phyloP scores from a whole-genome alignment of 2,113 vertebrate genomes.

The Mobula birostris region DNA sequence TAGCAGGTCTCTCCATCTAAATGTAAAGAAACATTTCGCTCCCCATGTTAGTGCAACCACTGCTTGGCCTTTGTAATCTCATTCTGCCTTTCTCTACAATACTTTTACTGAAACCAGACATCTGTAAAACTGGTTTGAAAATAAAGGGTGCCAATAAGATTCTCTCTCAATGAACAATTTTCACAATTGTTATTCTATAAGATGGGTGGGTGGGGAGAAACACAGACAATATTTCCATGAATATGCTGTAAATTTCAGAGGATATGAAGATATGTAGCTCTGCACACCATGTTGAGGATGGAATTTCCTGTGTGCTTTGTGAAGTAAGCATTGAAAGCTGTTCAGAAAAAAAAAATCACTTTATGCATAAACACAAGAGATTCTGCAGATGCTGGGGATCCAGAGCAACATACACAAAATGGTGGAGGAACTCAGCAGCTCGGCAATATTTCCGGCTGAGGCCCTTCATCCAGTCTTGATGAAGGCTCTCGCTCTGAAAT shows the following conservation, averaged over 20 bases:
- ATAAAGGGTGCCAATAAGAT: not conserved
- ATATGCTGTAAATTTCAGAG: not conserved
- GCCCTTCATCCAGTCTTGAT: no score
- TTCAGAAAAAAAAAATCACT: not conserved
- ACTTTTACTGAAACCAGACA: not conserved
- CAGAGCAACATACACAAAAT: no score
- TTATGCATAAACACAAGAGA: no score
- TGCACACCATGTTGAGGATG: not conserved
- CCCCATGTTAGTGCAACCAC: not conserved
- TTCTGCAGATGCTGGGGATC: no score
- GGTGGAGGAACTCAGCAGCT: no score
- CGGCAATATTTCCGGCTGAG: no score
- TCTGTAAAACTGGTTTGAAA: not conserved
- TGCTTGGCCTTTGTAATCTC: not conserved
- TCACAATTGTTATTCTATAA: not conserved
- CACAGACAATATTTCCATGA: not conserved
- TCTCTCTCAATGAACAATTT: not conserved
- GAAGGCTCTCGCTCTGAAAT: no score
- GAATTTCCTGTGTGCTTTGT: not conserved
- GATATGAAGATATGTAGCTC: not conserved
- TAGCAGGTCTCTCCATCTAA: not conserved
- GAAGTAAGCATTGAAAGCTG: not conserved
- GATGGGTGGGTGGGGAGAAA: not conserved
- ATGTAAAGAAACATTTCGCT: not conserved
- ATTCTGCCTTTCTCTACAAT: not conserved